Conservation (phyloP, 1,140 invertebrate species). For the Notospermus geniculatus region DNA sequence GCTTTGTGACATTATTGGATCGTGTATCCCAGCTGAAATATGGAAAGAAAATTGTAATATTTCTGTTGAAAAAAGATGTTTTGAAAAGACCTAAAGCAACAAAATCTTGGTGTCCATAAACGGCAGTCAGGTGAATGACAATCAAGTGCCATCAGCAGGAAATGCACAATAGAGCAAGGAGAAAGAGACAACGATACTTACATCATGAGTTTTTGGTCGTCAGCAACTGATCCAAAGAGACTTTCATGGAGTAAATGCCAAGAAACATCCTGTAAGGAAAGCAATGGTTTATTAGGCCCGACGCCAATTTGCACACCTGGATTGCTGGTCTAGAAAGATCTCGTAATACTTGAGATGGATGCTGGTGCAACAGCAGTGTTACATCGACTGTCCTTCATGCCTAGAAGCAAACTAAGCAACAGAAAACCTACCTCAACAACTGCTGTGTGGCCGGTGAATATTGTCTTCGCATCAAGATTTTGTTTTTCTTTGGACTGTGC, state of each 20-base stretch:
- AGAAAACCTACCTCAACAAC: slow-evolving; percentile 82
- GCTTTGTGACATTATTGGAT: slow-evolving; percentile 92
- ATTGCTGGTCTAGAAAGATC: no score
- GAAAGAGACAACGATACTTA: slow-evolving; percentile 35
- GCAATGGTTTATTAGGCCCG: slow-evolving; percentile 12
- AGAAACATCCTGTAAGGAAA: slow-evolving; percentile 77
- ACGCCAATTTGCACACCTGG: slow-evolving; percentile 3
- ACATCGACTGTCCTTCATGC: no score
- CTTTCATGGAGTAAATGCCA: slow-evolving; percentile 99
- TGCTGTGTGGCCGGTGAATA: slow-evolving; percentile 98
- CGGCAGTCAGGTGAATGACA: no score
- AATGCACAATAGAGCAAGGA: slow-evolving; percentile 3
- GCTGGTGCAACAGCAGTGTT: no score
- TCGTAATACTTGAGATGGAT: no score
- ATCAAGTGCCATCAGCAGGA: no score
- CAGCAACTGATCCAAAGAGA: slow-evolving; percentile 97
- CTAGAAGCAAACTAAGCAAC: no score
- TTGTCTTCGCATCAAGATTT: slow-evolving; percentile 96
- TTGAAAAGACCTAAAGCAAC: no score
- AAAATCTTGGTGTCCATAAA: no score
- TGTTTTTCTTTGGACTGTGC: slow-evolving; percentile 79
- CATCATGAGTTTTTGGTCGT: slow-evolving; percentile 99
- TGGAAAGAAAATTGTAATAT: slow-evolving; percentile 4
- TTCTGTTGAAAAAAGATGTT: not conserved
- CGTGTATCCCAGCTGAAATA: slow-evolving; percentile 85